phyloP scores from a whole-genome alignment of 2,888 invertebrate genomes.

The Apotomis turbidana region DNA sequence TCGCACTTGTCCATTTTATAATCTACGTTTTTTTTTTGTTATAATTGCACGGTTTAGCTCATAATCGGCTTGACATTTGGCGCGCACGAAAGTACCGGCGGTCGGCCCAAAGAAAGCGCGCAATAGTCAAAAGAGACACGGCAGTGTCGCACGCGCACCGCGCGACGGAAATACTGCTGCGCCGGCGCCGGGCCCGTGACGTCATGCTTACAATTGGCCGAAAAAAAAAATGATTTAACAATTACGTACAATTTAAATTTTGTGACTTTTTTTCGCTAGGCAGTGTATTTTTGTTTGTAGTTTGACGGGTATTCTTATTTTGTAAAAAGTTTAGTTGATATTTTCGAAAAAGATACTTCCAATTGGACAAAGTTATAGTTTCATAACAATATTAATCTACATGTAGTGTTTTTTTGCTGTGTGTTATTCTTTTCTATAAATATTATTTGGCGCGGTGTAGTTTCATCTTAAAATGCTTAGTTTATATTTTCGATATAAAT shows the following conservation, averaged over 20 bases:
- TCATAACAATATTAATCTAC: neutral
- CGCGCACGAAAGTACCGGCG: conserved; percentile 41
- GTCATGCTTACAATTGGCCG: conserved; percentile 6
- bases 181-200: conserved; percentile 41
- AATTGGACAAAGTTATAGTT: too few relatives aligned
- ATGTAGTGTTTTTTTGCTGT: neutral
- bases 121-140: conserved; percentile 66
- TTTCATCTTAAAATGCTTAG: neutral
- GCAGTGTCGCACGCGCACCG: conserved; percentile 63
- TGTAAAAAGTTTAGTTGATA: neutral
- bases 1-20: conserved; percentile 17
- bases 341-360: neutral
- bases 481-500: neutral
- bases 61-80: conserved; percentile 37
- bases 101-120: conserved; percentile 46
- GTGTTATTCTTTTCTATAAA: neutral
- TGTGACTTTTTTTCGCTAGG: neutral
- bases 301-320: too few relatives aligned
- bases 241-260: neutral
- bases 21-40: conserved; percentile 20
- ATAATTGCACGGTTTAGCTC: conserved; percentile 36
- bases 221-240: neutral
- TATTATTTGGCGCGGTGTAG: too few relatives aligned
- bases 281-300: neutral
- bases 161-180: conserved; percentile 57